Conservation (phyloP, 2,888 invertebrate genomes). For the Slavum lentiscoides region DNA sequence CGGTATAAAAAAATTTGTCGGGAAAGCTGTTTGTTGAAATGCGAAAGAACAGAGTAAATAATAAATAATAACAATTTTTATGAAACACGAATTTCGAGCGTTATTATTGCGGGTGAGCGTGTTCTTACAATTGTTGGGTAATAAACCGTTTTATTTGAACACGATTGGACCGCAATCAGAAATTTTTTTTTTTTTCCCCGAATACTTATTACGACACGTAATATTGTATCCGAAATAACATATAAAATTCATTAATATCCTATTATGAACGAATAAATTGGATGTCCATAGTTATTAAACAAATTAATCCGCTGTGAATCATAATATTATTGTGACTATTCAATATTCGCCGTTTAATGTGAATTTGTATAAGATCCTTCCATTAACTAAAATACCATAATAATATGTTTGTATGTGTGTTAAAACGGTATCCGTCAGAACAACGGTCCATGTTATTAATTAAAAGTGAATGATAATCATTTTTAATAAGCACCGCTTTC, state of each 20-base stretch:
- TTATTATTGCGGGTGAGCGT: too few relatives aligned
- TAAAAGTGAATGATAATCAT: constrained; percentile 24
- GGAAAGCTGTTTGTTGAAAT: too few relatives aligned
- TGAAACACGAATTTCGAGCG: too few relatives aligned
- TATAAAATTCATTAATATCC: constrained; percentile 11
- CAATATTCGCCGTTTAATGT: not conserved
- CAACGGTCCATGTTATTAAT: not conserved
- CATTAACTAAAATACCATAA: not conserved
- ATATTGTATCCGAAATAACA: not conserved
- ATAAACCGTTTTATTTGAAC: not conserved
- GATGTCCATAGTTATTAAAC: constrained; percentile 6
- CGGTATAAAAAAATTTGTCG: too few relatives aligned
- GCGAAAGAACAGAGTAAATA: too few relatives aligned
- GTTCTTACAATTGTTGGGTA: too few relatives aligned
- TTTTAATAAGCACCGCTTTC: constrained; percentile 28
- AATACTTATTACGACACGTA: too few relatives aligned
- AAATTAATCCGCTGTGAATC: not conserved
- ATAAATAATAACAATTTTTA: too few relatives aligned
- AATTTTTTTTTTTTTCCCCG: too few relatives aligned
- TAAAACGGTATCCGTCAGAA: not conserved
- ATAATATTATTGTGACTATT: not conserved
- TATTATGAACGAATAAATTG: not conserved
- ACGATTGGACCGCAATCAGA: not conserved
- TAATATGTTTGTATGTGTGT: not conserved
- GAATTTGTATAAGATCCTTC: not conserved